A percentile compares a stretch with the other conserved stretches of the same genome.
phyloP scores from a whole-genome alignment of 2,888 invertebrate species.

The Podabrus alpinus region DNA sequence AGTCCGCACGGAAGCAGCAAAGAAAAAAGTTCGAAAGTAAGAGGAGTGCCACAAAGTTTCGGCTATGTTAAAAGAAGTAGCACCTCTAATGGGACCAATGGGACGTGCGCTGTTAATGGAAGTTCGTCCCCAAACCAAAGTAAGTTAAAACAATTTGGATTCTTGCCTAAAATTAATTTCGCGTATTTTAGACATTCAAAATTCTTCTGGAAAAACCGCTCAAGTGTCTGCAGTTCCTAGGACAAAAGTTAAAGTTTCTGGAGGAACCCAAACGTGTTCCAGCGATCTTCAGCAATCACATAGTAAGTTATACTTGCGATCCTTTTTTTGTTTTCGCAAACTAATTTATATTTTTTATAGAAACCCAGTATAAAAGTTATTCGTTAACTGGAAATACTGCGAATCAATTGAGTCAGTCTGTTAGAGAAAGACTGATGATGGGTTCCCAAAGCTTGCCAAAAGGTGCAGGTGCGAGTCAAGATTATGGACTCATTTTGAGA shows the following conservation, averaged over 20 bases:
- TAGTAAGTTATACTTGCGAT: slow-evolving; percentile 58
- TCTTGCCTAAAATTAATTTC: neutral
- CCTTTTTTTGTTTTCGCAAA: neutral
- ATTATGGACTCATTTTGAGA: slow-evolving; percentile 53
- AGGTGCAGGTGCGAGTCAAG: slow-evolving; percentile 55
- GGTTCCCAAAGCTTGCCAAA: slow-evolving; percentile 89
- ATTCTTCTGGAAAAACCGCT: slow-evolving; percentile 63
- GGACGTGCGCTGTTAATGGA: slow-evolving; percentile 52
- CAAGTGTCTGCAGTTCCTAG: slow-evolving; percentile 85
- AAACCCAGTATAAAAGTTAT: slow-evolving; percentile 78
- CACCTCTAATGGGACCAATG: slow-evolving; percentile 56
- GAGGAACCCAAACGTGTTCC: slow-evolving; percentile 86
- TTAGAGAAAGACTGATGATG: slow-evolving; percentile 78
- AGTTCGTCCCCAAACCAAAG: slow-evolving; percentile 38
- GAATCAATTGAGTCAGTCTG: slow-evolving; percentile 84
- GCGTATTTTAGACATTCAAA: slow-evolving; percentile 44
- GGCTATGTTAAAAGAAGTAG: slow-evolving; percentile 79
- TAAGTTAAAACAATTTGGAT: neutral
- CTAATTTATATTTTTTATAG: neutral
- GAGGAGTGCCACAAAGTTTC: slow-evolving; percentile 80
- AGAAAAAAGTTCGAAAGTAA: slow-evolving; percentile 65
- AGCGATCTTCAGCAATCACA: slow-evolving; percentile 71
- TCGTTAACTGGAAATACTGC: slow-evolving; percentile 84
- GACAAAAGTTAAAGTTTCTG: slow-evolving; percentile 87
- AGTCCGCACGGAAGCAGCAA: slow-evolving; percentile 54